phyloP scores from a whole-genome alignment of 2,113 vertebrate species.

The Eudyptes chrysolophus region DNA sequence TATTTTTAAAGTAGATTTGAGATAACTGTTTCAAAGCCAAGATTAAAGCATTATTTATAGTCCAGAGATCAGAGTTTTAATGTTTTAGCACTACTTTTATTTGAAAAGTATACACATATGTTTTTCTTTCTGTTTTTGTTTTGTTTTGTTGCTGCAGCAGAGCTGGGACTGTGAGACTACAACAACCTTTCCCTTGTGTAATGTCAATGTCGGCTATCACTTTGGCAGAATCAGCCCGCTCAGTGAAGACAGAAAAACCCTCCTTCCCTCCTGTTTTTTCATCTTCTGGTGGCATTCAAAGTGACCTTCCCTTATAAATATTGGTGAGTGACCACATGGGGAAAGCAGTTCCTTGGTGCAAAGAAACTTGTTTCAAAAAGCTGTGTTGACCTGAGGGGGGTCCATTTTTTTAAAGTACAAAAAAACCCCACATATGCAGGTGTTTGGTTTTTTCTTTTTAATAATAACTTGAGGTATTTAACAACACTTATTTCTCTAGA shows the following conservation, averaged over 20 bases:
- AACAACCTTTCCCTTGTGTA: conserved; percentile 68
- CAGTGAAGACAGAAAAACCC: conserved; percentile 66
- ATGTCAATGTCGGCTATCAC: conserved; percentile 66
- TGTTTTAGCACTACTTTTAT: conserved; percentile 45
- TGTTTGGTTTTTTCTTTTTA: background rate
- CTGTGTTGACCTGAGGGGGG: background rate
- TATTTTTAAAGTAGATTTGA: conserved; percentile 56
- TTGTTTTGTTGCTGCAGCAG: conserved; percentile 57
- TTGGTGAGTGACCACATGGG: conserved; percentile 57
- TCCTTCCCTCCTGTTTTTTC: conserved; percentile 31
- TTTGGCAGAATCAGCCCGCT: conserved; percentile 70
- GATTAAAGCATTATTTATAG: conserved; percentile 58
- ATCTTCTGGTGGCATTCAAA: conserved; percentile 69
- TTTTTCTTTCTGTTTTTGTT: conserved; percentile 37
- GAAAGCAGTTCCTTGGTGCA: conserved; percentile 23
- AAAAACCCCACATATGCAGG: background rate
- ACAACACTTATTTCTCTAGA: background rate
- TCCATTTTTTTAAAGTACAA: background rate
- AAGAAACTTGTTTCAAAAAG: conserved; percentile 35
- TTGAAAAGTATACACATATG: background rate
- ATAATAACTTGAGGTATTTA: conserved; percentile 12
- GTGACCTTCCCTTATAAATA: conserved; percentile 76
- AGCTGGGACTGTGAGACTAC: conserved; percentile 55
- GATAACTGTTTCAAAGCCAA: conserved; percentile 64
- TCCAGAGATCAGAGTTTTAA: conserved; percentile 57